phyloP scores from a whole-genome alignment of 2,797 vertebrate species.

The Buphagus erythrorhynchus region DNA sequence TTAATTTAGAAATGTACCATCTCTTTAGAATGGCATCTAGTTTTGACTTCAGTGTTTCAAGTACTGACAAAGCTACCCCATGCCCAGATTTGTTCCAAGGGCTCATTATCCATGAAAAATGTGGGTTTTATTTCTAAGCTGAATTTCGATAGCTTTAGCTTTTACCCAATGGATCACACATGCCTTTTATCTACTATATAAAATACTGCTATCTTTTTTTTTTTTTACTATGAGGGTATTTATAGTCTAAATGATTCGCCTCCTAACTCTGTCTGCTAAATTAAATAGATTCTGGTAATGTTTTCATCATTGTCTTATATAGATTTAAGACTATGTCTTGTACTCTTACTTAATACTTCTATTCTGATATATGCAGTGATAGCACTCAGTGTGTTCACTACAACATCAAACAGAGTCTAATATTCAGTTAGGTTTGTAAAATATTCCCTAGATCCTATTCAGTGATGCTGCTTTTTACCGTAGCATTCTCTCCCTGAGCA shows the following conservation, averaged over 20 bases:
- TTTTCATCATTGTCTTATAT: background rate
- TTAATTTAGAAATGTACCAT: background rate
- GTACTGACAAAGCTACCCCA: background rate
- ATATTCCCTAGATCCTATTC: background rate
- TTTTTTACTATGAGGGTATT: background rate
- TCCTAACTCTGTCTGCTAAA: background rate
- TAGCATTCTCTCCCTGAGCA: background rate
- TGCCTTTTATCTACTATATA: background rate
- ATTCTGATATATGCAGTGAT: background rate
- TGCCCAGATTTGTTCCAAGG: background rate
- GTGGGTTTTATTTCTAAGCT: background rate
- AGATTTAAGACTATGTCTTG: background rate
- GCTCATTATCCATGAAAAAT: background rate
- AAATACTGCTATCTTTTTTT: background rate
- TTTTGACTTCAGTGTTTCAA: background rate
- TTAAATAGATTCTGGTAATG: background rate
- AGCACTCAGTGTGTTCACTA: background rate
- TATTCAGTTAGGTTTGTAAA: background rate
- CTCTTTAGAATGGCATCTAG: background rate
- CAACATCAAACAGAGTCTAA: background rate
- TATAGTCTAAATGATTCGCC: background rate
- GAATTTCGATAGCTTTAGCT: background rate
- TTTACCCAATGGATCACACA: background rate
- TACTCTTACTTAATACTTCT: background rate
- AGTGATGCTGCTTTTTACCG: rapidly evolving